Evolutionary conservation across 1,140 invertebrate genomes (phyloP).

Genomic region (Drosophila nigrodunni): DNA sequence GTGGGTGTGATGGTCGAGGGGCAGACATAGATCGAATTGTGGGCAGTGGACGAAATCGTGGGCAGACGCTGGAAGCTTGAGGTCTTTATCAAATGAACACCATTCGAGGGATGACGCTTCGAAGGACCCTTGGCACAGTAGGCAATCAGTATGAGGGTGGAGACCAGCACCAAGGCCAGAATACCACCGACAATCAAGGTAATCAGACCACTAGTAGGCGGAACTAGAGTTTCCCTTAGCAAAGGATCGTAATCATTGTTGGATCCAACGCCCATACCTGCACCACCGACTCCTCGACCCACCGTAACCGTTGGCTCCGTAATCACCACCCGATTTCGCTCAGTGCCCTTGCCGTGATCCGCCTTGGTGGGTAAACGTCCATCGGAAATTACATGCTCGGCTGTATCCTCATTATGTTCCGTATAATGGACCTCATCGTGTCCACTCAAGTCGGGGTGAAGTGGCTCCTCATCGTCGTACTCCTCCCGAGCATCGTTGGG

Average conservation of each 20-base stretch:
- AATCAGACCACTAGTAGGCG: slow-evolving; percentile 72
- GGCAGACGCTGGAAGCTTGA: slow-evolving; percentile 83
- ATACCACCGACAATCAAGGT: slow-evolving; percentile 80
- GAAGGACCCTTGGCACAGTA: slow-evolving; percentile 83
- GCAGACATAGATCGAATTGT: slow-evolving; percentile 83
- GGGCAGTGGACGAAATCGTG: slow-evolving; percentile 77
- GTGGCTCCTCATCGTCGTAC: slow-evolving; percentile 69
- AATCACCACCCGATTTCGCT: slow-evolving; percentile 37
- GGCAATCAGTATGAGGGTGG: slow-evolving; percentile 77
- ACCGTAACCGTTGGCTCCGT: slow-evolving; percentile 53
- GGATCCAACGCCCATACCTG: background rate
- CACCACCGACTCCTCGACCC: slow-evolving; percentile 49
- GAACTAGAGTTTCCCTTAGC: slow-evolving; percentile 75
- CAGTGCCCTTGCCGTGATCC: slow-evolving; percentile 45
- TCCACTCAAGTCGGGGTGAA: slow-evolving; percentile 57
- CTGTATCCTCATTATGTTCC: slow-evolving; percentile 66
- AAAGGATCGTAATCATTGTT: slow-evolving; percentile 76
- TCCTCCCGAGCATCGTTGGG: slow-evolving; percentile 74
- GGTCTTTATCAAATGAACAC: slow-evolving; percentile 80
- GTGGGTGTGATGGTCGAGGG: slow-evolving; percentile 81
- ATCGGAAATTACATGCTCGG: slow-evolving; percentile 60
- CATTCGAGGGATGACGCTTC: slow-evolving; percentile 75
- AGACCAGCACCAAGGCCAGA: slow-evolving; percentile 75
- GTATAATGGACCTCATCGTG: slow-evolving; percentile 68
- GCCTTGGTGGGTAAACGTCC: slow-evolving; percentile 48